Evolutionary conservation across 2,797 vertebrate species (phyloP), one percentile per base, ranked within the genome.

Genomic region (Phrynocephalus forsythii): DNA sequence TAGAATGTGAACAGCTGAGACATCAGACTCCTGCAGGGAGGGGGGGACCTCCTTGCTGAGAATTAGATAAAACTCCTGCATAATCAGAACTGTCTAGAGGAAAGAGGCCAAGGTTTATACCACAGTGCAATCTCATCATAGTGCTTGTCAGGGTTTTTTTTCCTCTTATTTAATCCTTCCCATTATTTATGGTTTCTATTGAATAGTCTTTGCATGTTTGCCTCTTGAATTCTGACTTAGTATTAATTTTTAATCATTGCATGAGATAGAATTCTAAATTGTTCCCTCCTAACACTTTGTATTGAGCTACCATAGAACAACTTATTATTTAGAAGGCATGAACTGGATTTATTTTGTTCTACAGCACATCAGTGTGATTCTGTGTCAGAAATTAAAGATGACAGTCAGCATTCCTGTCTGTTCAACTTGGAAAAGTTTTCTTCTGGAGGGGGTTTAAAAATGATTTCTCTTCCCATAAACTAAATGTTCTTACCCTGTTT

Each of bases 171-270:
- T 90, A 89, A 90, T 84, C 82, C 38, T 15, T 11, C 44, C 87
- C 86, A 30, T 91, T 92, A 83, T 87, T 87, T 91, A 83, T 86
- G n/a, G 16, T 67, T 91, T 56, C 60, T 90, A 33, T 85, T 90
- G 71, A 83, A 56, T 1, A 16, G 6, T 68, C 0, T 56, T 83
- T 60, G 83, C 30, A 68, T 84, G 72, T 77, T 90, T 89, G 86
- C 1, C 38, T 33, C 86, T 88, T 83, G 10, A 2, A 84, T 91
- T 93, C 90, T 87, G 33, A 13, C 33, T 87, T 88, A 44, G 79
- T 87, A 82, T 38, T 91, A 6, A 79, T 90, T 93, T 91, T 87
- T 86, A 88, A 90, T 2, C 20, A 20, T 33, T 63, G 0, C 52
- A 67, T 75, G 84, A 66, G 90, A 93, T 86, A 52, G n/a, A 3